phyloP scores from a whole-genome alignment of 2,797 vertebrate species.

The Danio kyathit region DNA sequence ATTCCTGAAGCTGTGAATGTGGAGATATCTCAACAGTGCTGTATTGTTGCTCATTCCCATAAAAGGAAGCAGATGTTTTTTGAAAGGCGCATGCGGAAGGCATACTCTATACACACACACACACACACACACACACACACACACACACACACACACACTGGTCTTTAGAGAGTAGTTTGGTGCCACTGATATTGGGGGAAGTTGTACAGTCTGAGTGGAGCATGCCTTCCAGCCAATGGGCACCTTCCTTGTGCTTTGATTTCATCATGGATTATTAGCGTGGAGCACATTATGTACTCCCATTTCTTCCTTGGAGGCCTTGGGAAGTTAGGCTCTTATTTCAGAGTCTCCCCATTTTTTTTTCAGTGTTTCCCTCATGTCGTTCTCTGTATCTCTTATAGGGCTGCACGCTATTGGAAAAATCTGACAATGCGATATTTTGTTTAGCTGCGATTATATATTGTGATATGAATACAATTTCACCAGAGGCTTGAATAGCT shows the following conservation, averaged over 20 bases:
- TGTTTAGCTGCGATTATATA: too few species aligned
- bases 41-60: conserved; percentile 49
- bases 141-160: conserved; percentile 39
- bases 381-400: neutral
- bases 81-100: conserved; percentile 39
- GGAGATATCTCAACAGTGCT: conserved; percentile 39
- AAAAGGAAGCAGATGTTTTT: conserved; percentile 59
- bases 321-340: conserved; percentile 48
- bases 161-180: conserved; percentile 34
- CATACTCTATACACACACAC: conserved; percentile 35
- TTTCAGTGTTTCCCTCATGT: neutral
- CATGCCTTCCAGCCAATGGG: conserved; percentile 38
- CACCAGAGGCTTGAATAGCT: too few species aligned
- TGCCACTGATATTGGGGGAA: conserved; percentile 32
- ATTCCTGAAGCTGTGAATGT: conserved; percentile 8
- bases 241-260: conserved; percentile 40
- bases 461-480: too few species aligned
- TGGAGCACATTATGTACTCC: conserved; percentile 47
- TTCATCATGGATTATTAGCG: conserved; percentile 43
- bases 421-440: too few species aligned
- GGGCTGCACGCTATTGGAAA: too few species aligned
- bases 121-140: conserved; percentile 43
- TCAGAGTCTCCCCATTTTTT: conserved; percentile 19
- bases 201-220: conserved; percentile 28
- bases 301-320: conserved; percentile 47